phyloP scores from a whole-genome alignment of 2,888 invertebrate species.

The Ellobium chinense region DNA sequence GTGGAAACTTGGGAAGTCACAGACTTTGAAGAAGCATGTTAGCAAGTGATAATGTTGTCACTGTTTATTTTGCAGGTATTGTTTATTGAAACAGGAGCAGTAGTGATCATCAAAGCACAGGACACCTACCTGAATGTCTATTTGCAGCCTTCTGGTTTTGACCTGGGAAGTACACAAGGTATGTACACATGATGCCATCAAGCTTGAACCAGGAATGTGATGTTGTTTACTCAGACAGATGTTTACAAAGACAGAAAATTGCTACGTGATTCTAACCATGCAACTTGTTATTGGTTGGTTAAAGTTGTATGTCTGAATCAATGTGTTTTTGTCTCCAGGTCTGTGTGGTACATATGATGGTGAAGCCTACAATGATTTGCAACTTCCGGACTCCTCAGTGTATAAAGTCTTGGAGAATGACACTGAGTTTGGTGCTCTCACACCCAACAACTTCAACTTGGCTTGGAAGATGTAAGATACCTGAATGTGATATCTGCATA shows the following conservation, averaged over 20 bases:
- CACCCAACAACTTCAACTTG: constrained; percentile 32
- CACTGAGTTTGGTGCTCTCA: constrained; percentile 29
- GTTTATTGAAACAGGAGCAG: constrained; percentile 39
- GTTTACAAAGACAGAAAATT: too few relatives aligned
- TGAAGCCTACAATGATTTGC: constrained; percentile 49
- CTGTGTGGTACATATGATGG: constrained; percentile 53
- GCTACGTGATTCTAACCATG: too few relatives aligned
- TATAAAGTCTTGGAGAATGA: constrained; percentile 39
- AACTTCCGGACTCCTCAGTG: constrained; percentile 33
- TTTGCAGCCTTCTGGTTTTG: constrained; percentile 37
- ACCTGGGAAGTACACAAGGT: constrained; percentile 48
- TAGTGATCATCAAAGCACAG: constrained; percentile 34
- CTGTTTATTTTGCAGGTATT: constrained; percentile 38
- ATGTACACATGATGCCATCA: too few relatives aligned
- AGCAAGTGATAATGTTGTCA: neutral
- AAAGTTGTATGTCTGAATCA: neutral
- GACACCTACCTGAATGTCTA: constrained; percentile 32
- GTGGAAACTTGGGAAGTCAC: neutral
- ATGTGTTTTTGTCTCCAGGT: constrained; percentile 35
- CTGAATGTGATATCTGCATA: too few relatives aligned
- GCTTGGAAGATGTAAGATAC: constrained; percentile 46
- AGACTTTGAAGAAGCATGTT: neutral
- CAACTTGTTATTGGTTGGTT: too few relatives aligned
- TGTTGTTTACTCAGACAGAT: too few relatives aligned
- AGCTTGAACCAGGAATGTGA: too few relatives aligned